A percentile compares a stretch with the other conserved stretches of the same genome.
Conservation (phyloP, 1,140 invertebrate genomes). For the Yoshiicerus persimilis region DNA sequence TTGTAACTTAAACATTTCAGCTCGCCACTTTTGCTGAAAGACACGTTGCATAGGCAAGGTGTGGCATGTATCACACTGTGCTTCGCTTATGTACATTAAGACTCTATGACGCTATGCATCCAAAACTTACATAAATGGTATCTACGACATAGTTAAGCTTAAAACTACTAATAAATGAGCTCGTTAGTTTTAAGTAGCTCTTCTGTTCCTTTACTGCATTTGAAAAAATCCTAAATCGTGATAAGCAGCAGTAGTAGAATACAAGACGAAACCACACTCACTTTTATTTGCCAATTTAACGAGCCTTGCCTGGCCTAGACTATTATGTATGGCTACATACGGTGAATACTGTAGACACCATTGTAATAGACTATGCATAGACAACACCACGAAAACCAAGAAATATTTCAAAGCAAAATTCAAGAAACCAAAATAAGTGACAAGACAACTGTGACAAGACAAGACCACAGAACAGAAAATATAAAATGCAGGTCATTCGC, state of each 20-base stretch:
- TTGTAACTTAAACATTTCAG: neutral
- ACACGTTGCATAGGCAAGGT: neutral
- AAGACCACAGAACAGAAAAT: neutral
- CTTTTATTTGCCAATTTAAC: neutral
- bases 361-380: neutral
- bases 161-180: neutral
- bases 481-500: neutral
- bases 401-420: neutral
- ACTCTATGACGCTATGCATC: neutral
- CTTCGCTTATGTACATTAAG: neutral
- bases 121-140: neutral
- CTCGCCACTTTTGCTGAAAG: neutral
- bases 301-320: neutral
- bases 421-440: neutral
- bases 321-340: neutral
- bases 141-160: neutral
- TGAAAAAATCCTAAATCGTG: neutral
- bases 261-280: neutral
- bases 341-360: neutral
- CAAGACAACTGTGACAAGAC: neutral
- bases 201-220: neutral
- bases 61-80: too few relatives aligned
- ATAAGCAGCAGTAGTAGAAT: neutral
- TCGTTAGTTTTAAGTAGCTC: neutral
- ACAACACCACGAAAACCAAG: neutral